Conservation (phyloP, 1,140 invertebrate genomes). For the Tetranychus cinnabarinus region DNA sequence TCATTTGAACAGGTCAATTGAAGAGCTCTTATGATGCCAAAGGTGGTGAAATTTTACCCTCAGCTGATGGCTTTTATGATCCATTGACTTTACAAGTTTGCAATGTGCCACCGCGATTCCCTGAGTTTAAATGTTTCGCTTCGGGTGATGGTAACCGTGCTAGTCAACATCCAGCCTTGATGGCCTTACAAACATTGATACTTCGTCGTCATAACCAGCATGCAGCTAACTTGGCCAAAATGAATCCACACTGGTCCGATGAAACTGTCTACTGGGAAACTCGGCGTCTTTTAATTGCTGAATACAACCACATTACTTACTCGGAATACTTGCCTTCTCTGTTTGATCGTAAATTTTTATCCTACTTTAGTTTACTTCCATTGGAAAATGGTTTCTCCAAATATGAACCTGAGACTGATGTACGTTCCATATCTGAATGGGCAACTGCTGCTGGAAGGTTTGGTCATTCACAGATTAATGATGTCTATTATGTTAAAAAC, state of each 20-base stretch:
- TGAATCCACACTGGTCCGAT: constrained; percentile 27
- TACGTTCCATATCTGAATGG: constrained; percentile 51
- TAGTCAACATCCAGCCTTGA: constrained; percentile 31
- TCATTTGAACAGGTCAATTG: neutral
- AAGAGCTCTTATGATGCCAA: neutral
- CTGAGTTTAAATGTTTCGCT: constrained; percentile 1
- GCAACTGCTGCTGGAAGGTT: constrained; percentile 25
- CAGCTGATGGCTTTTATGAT: neutral
- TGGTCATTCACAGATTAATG: constrained; percentile 58
- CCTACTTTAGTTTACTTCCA: neutral
- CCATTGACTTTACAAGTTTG: neutral
- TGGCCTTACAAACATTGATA: constrained; percentile 31
- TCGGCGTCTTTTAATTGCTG: constrained; percentile 30
- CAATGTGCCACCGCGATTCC: neutral
- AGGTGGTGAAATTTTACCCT: neutral
- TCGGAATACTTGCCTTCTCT: constrained; percentile 34
- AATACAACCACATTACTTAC: constrained; percentile 58
- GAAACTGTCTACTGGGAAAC: constrained; percentile 30
- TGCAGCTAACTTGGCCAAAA: constrained; percentile 15
- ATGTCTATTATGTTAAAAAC: constrained; percentile 7
- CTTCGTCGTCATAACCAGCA: constrained; percentile 20
- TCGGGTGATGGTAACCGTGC: constrained; percentile 24
- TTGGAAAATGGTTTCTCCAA: constrained; percentile 32
- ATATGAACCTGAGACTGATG: constrained; percentile 37
- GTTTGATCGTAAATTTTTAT: neutral